Base-by-base conservation (phyloP, 2,888 invertebrate species). In the Boloria selene region DNA sequence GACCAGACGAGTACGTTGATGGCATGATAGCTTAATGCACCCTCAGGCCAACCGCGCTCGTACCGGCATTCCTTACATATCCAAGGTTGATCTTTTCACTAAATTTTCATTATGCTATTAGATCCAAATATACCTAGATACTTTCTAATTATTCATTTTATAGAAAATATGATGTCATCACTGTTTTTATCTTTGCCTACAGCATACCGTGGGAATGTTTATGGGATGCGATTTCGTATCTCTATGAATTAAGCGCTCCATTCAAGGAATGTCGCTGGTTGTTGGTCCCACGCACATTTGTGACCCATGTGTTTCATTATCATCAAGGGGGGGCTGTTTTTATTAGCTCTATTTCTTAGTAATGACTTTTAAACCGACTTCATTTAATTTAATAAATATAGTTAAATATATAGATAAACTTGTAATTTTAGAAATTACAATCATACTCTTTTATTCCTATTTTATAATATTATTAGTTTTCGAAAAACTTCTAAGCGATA, bases 21-120 rank as follows among this genome's bases (percentile, higher is more conserved):
- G 82, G 75, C 77, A 79, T 84, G 88, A 88, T 88, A 89, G 87
- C 86, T 88, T 85, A 88, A 87, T 87, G 87, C 78, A 80, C 79
- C 79, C 77, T 76, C 71, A 75, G 75, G 75, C 74, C 47, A 76
- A 63, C 65, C 65, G 66, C 73, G 78, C 79, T 75, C 77, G 80
- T 80, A 76, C 74, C 75, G 71, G 79, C 83, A 88, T 70, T 68
- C 70, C 68, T 61, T n/a, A 47, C 79, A 79, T 81, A 81, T 75
- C 80, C 83, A 84, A 85, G 82, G 81, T 75, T 80, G 80, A 74
- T 77, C 56, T 54, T 61, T 53, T 49, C 62, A 61, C 52, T 64
- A 64, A 58, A 64, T 54, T 47, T 60, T 45, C 13, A 69, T 66
- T 51, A 68, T 22, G 17, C 44, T 61, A 61, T n/a, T 52, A 49